A percentile compares a stretch with the other conserved stretches of the same genome.
phyloP scores from a whole-genome alignment of 2,797 vertebrate genomes.

The Helarctos malayanus region DNA sequence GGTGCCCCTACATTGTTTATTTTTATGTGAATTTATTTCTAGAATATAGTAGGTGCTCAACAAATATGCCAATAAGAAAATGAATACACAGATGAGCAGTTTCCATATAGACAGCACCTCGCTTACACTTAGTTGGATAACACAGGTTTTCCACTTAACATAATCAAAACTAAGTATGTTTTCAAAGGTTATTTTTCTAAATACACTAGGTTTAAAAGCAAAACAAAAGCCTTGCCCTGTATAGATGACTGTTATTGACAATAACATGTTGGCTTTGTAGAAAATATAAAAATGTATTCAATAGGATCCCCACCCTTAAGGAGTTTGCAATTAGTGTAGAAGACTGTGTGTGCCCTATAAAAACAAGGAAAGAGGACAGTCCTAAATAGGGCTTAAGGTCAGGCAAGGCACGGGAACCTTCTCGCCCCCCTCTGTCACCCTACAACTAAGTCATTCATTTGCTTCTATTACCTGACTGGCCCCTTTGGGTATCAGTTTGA shows the following conservation, averaged over 20 bases:
- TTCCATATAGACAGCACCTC: not conserved
- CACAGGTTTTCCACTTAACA: not conserved
- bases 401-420: not conserved
- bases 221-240: not conserved
- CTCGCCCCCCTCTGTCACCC: too few relatives aligned
- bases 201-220: not conserved
- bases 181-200: conserved; percentile 20
- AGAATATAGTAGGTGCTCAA: not conserved
- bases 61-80: not conserved
- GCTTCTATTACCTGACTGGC: not conserved
- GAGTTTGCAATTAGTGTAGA: not conserved
- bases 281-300: not conserved
- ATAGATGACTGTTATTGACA: not conserved
- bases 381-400: not conserved
- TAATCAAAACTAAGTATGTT: not conserved
- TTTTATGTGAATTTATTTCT: not conserved
- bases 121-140: not conserved
- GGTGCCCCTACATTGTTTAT: not conserved
- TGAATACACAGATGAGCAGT: not conserved
- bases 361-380: not conserved
- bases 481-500: not conserved
- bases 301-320: not conserved
- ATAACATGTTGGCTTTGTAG: not conserved
- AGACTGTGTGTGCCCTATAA: not conserved
- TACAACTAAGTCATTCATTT: not conserved